Evolutionary conservation across 2,797 vertebrate genomes (phyloP).

Genomic region (Acanthornis magna): DNA sequence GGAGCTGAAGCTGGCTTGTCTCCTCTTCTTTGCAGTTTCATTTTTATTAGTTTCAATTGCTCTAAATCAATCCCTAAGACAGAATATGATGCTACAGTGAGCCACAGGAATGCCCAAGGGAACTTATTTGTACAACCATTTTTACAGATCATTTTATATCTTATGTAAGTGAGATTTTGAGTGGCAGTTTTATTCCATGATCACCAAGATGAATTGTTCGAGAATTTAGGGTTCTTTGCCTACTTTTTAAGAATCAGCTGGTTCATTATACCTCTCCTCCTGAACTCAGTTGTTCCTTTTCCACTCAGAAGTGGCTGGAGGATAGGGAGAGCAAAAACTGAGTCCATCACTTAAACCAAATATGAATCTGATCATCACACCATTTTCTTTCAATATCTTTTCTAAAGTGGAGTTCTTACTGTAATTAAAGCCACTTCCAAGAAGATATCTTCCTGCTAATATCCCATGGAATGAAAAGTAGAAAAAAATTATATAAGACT

Average conservation of each 20-base stretch:
- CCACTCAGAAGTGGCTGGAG: background rate
- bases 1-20: background rate
- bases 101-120: background rate
- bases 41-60: background rate
- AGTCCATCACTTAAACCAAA: background rate
- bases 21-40: background rate
- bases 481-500: background rate
- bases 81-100: background rate
- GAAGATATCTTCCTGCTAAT: background rate
- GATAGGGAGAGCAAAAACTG: background rate
- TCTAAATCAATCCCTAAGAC: conserved; percentile 2
- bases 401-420: background rate
- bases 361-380: background rate
- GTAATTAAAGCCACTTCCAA: background rate
- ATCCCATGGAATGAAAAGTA: background rate
- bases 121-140: conserved; percentile 5
- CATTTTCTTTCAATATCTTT: conserved; percentile 19
- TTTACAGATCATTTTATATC: conserved; percentile 16
- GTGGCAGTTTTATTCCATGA: background rate
- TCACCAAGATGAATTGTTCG: background rate
- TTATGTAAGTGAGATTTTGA: conserved; percentile 20
- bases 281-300: background rate
- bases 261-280: background rate
- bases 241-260: background rate
- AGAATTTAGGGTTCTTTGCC: background rate